phyloP scores from a whole-genome alignment of 2,888 invertebrate species.

The Metacarcinus magister region DNA sequence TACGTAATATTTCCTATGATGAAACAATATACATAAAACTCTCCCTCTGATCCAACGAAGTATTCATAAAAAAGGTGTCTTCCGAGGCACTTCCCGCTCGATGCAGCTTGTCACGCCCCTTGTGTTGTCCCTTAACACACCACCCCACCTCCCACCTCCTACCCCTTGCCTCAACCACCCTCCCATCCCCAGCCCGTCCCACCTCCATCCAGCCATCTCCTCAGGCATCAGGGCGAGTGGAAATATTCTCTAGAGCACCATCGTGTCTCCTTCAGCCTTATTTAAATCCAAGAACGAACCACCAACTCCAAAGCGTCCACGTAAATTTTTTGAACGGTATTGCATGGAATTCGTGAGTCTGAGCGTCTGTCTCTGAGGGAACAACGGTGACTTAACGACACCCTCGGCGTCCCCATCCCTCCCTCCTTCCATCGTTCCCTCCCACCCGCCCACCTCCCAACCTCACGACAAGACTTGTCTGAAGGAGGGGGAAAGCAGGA shows the following conservation, averaged over 20 bases:
- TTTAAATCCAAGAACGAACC: slow-evolving; percentile 7
- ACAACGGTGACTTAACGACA: slow-evolving; percentile 6
- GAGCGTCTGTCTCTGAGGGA: slow-evolving; percentile 31
- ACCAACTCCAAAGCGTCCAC: slow-evolving; percentile 26
- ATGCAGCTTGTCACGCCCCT: background rate
- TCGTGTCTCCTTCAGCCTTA: background rate
- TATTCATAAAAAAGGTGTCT: background rate
- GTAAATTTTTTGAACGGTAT: slow-evolving; percentile 20
- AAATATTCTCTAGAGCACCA: background rate
- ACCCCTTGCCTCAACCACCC: background rate
- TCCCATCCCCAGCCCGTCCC: background rate
- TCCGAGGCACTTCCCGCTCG: background rate
- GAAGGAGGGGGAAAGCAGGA: background rate
- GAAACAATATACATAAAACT: background rate
- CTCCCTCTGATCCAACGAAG: background rate
- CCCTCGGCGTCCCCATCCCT: background rate
- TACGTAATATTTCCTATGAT: background rate
- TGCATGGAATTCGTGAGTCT: slow-evolving; percentile 9
- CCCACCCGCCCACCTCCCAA: background rate
- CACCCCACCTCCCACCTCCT: background rate
- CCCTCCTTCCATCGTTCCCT: background rate
- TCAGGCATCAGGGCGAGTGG: background rate
- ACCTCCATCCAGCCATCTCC: background rate
- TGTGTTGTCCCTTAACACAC: background rate
- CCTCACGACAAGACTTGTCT: background rate